Percentiles rank a stretch among this genome's conserved stretches.
These are phyloP conservation scores for Heliconius charithonia DNA, from an alignment of 2,888 invertebrate genomes.

Conservation along the genomic window DNA sequence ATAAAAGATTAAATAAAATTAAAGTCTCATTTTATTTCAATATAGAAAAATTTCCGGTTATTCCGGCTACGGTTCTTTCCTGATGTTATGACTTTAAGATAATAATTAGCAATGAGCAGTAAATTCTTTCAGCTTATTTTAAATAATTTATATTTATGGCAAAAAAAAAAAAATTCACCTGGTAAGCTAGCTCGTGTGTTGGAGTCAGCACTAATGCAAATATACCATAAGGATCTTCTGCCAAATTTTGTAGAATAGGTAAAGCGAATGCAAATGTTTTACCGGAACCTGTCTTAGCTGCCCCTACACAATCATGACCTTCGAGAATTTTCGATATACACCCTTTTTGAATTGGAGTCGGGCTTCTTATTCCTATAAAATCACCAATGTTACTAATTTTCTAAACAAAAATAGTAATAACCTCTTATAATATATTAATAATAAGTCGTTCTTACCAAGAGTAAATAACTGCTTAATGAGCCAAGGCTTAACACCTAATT, in stretches of 20 bases:
- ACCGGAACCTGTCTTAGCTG: constrained; percentile 98
- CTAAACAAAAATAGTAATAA: background rate
- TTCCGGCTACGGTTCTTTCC: no score
- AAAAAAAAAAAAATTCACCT: constrained; percentile 77
- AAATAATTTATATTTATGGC: background rate
- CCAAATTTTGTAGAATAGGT: constrained; percentile 95
- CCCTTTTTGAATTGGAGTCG: constrained; percentile 92
- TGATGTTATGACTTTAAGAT: no score
- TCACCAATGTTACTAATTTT: constrained; percentile 19
- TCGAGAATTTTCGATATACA: constrained; percentile 91
- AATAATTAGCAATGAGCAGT: background rate
- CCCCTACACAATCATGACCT: constrained; percentile 96
- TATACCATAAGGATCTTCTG: constrained; percentile 97
- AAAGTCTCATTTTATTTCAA: no score
- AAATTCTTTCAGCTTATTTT: background rate
- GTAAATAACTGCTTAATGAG: constrained; percentile 87
- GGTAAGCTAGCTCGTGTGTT: constrained; percentile 95
- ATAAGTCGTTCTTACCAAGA: constrained; percentile 82
- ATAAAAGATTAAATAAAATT: no score
- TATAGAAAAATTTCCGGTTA: no score
- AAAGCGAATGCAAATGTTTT: constrained; percentile 99
- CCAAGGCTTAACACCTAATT: constrained; percentile 88
- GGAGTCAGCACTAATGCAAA: constrained; percentile 97
- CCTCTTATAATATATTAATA: background rate
- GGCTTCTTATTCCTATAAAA: constrained; percentile 87